Conservation (phyloP, 2,888 invertebrate species). For the Lycaena phlaeas region DNA sequence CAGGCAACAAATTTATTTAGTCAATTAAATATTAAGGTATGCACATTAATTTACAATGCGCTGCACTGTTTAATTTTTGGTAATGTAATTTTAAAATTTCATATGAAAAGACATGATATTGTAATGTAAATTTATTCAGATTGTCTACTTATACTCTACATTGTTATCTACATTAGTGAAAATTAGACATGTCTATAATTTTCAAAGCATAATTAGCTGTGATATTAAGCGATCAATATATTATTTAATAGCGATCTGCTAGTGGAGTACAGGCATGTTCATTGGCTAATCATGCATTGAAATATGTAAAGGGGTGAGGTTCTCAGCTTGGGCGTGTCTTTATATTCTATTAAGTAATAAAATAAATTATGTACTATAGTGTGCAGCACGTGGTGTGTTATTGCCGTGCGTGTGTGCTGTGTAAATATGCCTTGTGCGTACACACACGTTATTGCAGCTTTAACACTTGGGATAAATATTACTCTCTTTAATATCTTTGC, state of each 20-base stretch:
- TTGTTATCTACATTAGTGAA: slow-evolving; percentile 73
- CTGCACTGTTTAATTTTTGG: slow-evolving; percentile 73
- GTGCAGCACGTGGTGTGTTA: slow-evolving; percentile 66
- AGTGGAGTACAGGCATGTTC: slow-evolving; percentile 68
- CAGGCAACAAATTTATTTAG: slow-evolving; percentile 75
- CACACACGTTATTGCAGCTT: slow-evolving; percentile 71
- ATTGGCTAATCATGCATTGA: slow-evolving; percentile 74
- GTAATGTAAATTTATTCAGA: slow-evolving; percentile 73
- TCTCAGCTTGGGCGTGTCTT: slow-evolving; percentile 71
- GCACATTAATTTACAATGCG: slow-evolving; percentile 75
- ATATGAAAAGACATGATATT: slow-evolving; percentile 74
- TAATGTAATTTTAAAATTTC: slow-evolving; percentile 70
- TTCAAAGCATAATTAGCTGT: slow-evolving; percentile 74
- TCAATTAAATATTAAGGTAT: slow-evolving; percentile 74
- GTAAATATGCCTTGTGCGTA: slow-evolving; percentile 72
- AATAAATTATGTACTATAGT: slow-evolving; percentile 68
- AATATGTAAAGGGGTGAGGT: slow-evolving; percentile 65
- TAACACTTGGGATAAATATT: slow-evolving; percentile 71
- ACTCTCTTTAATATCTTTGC: slow-evolving; percentile 77
- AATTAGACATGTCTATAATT: slow-evolving; percentile 73
- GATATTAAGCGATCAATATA: slow-evolving; percentile 73
- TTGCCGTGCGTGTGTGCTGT: slow-evolving; percentile 68
- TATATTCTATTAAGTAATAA: slow-evolving; percentile 69
- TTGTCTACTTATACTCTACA: slow-evolving; percentile 73
- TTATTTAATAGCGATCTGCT: slow-evolving; percentile 70